Evolutionary conservation across 1,140 invertebrate genomes (phyloP), one percentile per base, ranked within the genome.

Genomic region (Musca domestica): DNA sequence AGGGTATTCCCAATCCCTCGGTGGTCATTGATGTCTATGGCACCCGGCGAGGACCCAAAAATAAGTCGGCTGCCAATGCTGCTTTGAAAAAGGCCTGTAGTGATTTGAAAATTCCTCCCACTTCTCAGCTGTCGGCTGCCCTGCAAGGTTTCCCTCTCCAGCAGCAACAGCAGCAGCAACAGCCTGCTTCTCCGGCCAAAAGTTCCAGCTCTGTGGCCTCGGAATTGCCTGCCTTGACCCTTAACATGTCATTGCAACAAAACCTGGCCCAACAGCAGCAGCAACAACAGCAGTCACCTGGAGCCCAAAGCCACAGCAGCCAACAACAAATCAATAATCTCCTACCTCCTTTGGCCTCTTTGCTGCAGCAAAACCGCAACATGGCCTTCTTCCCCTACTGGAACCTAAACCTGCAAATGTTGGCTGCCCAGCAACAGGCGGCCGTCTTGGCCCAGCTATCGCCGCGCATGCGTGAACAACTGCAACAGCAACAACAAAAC

Each of bases 1-100:
- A 96, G 71, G 95, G 94, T 2, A 90, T 92, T 0, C 92, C 92
- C 0, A 95, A 95, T 81, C 92, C 92, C 0, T 78, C 92, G 27
- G 90, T 92, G 0, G 91, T 95, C 1, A 95, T 96, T 69, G 95
- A 96, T 78, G 91, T 96, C 0, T 95, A 96, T 73, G 94, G 95
- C 3, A 94, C 92, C 0, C 83, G 93, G 5, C 86, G 95, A 1
- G 95, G 95, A 0, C 94, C 95, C 0, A 92, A 92, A 73, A 87
- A 87, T 71, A 91, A 89, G 70, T 71, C 71, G 0, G 67, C 72
- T 1, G 30, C 30, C 10, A n/a, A 14, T 9, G 2, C 14, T 30
- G n/a, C 17, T 27, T 14, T 47, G 34, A 46, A 51, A 49, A 41
- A 68, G 14, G 34, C 48, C 19, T 22, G 25, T 27, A 49, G 19